Base-by-base conservation (phyloP, 2,797 vertebrate species). In the Ambastaia sidthimunki region DNA sequence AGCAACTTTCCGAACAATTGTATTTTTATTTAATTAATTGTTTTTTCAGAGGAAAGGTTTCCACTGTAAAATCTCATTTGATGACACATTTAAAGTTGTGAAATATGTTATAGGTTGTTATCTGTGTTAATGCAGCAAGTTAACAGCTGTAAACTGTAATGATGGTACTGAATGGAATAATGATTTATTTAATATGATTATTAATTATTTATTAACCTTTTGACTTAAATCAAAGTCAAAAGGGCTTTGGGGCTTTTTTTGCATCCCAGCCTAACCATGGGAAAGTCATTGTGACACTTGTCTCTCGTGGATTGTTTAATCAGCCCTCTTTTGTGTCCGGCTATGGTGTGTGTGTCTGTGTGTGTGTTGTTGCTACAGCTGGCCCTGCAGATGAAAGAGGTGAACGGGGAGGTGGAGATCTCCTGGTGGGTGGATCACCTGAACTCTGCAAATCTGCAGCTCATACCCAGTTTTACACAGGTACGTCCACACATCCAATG, bases 341-440 rank as follows among this genome's bases (percentile, higher is more conserved):
- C 25, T 12, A 25, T 7, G 28, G 52, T 60, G 7, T 16, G 18
- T 74, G 63, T 15, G 3, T 50, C n/a, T 80, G 71, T 69, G 52
- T 80, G 15, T 72, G 12, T 52, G 55, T 54, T 6, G 84, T 59
- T 81, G 72, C 41, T 23, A 74, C 88, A 99, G 97, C 92, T 99
- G 86, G 92, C 96, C 83, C 91, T 99, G 25, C 92, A 86, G n/a
- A 85, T 97, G 92, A 91, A 92, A 60, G 95, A 96, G 66, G 88
- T 89, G 85, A 89, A 87, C 10, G 92, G 94, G 37, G 91, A 94
- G 83, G 89, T 98, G 60, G 91, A 86, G 82, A 88, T 98, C 74
- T 91, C 85, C 74, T 99, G 97, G 97, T 86, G 89, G 23, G 90
- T 96, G 87, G 86, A 92, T 80, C 88, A 90, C 0, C 48, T 91